These are phyloP conservation scores for Apamea epomidion DNA, from an alignment of 2,888 invertebrate genomes.

Conservation along the genomic window DNA sequence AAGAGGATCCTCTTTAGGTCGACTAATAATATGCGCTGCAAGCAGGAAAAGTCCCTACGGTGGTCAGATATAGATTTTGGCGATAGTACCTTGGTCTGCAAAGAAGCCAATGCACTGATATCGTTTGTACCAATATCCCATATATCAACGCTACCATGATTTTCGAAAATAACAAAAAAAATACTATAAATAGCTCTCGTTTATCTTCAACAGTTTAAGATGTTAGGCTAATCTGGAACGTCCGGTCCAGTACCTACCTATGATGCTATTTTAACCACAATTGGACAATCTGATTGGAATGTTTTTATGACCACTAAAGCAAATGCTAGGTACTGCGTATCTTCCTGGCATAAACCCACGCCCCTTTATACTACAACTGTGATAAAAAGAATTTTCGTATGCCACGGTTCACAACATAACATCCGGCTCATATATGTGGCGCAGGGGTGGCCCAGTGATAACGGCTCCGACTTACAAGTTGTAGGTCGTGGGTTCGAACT, in stretches of 20 bases:
- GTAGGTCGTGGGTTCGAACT: not conserved
- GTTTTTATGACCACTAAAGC: not conserved
- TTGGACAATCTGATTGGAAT: not conserved
- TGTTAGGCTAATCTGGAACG: conserved; percentile 2
- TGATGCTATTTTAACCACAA: not conserved
- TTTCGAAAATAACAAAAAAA: not conserved
- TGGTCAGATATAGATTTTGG: too few species aligned
- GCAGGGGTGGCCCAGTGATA: not conserved
- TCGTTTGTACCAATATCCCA: not conserved
- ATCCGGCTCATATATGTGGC: not conserved
- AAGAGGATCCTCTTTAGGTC: too few species aligned
- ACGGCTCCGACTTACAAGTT: too few species aligned
- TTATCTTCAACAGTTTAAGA: not conserved
- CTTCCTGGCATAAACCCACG: not conserved
- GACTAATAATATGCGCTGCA: too few species aligned
- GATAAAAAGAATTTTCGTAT: not conserved
- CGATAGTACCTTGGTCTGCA: not conserved
- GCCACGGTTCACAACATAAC: not conserved
- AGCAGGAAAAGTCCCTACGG: too few species aligned
- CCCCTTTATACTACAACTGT: not conserved
- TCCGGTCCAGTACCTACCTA: not conserved
- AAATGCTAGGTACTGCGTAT: conserved; percentile 2
- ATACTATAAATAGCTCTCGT: conserved; percentile 5
- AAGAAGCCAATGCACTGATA: conserved; percentile 12
- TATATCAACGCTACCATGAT: not conserved